Evolutionary conservation across 2,888 invertebrate genomes (phyloP).

Genomic region (Apamea anceps): DNA sequence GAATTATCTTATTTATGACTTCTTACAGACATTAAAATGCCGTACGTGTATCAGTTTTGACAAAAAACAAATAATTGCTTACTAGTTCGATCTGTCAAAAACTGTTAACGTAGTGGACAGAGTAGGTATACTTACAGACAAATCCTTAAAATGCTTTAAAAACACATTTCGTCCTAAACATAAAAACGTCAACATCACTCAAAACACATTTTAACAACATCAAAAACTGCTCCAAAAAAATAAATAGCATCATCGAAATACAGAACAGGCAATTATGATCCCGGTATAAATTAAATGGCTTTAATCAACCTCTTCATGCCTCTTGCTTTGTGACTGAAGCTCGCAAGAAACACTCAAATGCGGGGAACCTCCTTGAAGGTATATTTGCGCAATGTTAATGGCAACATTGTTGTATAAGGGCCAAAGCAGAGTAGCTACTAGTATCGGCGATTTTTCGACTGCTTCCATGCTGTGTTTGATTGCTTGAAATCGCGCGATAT

Average conservation of each 20-base stretch:
- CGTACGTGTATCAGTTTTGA: too few relatives aligned
- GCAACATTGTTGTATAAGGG: constrained; percentile 11
- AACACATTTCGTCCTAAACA: neutral
- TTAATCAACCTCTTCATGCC: constrained; percentile 42
- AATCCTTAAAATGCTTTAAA: too few relatives aligned
- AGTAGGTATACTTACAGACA: too few relatives aligned
- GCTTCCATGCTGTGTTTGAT: neutral
- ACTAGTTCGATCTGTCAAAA: too few relatives aligned
- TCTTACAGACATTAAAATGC: too few relatives aligned
- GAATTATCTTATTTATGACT: too few relatives aligned
- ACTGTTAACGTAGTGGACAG: too few relatives aligned
- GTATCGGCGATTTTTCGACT: neutral
- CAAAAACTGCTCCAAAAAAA: constrained; percentile 2
- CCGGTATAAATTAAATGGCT: constrained; percentile 49
- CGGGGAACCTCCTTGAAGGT: constrained; percentile 16
- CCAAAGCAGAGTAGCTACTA: neutral
- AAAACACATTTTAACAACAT: neutral
- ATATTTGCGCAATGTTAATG: constrained; percentile 40
- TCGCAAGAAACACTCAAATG: constrained; percentile 38
- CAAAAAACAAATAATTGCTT: too few relatives aligned
- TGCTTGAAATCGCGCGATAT: neutral
- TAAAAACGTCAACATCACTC: neutral
- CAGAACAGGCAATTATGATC: constrained; percentile 46
- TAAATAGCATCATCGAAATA: constrained; percentile 37
- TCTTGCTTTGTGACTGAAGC: constrained; percentile 57